phyloP scores from a whole-genome alignment of 2,113 vertebrate species.

The Galemys pyrenaicus region DNA sequence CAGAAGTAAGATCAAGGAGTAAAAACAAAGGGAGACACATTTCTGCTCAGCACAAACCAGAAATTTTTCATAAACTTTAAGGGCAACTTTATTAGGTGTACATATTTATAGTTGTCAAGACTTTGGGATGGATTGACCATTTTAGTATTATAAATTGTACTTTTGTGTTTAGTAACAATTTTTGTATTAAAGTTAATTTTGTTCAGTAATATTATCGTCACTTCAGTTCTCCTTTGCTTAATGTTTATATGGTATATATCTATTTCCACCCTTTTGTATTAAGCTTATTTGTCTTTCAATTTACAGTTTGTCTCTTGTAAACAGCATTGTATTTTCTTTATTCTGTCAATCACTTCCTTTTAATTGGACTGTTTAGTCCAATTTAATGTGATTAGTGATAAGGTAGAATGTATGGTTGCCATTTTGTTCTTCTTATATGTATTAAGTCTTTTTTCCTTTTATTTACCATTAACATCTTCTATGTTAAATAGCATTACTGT shows the following conservation, averaged over 20 bases:
- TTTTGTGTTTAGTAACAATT: not conserved
- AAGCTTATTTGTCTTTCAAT: not conserved
- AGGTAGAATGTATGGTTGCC: not conserved
- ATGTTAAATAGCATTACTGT: not conserved
- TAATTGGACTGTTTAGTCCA: not conserved
- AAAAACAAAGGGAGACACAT: not conserved
- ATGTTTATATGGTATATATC: not conserved
- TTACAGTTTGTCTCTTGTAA: not conserved
- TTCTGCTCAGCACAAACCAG: not conserved
- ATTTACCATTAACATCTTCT: not conserved
- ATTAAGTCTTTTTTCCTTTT: not conserved
- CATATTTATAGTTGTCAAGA: not conserved
- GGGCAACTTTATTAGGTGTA: not conserved
- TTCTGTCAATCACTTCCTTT: not conserved
- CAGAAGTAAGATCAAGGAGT: not conserved
- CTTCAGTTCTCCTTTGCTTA: not conserved
- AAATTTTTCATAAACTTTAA: not conserved
- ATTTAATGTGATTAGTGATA: constrained; percentile 1
- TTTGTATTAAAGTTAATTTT: constrained; percentile 31
- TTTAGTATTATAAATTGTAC: not conserved
- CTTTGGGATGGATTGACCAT: not conserved
- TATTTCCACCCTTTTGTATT: not conserved
- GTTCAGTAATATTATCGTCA: not conserved
- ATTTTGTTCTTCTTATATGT: not conserved
- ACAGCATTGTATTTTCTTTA: not conserved